Conservation (phyloP, 1,140 invertebrate genomes). For the Cotesia glomerata region DNA sequence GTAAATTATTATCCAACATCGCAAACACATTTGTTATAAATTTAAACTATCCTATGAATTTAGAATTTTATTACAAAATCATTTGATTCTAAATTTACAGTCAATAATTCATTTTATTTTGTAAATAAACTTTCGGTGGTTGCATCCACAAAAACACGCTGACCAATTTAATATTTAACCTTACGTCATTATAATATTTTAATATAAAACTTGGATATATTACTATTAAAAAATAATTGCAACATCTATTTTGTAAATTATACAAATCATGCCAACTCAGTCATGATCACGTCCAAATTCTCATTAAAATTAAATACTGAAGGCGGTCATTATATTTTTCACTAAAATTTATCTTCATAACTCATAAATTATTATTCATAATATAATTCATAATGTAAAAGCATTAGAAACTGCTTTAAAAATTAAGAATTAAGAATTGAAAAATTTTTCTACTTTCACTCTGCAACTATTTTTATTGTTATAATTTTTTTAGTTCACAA, state of each 20-base stretch:
- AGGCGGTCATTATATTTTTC: background rate
- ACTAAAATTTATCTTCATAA: too few relatives aligned
- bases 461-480: too few relatives aligned
- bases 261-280: conserved; percentile 2
- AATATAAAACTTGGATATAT: background rate
- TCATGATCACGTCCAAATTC: conserved; percentile 10
- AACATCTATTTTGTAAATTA: background rate
- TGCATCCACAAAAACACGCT: background rate
- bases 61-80: too few relatives aligned
- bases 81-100: background rate
- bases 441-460: too few relatives aligned
- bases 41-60: too few relatives aligned
- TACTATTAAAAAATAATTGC: conserved; percentile 5
- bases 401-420: too few relatives aligned
- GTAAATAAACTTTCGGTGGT: background rate
- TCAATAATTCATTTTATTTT: conserved; percentile 18
- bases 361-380: too few relatives aligned
- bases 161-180: background rate
- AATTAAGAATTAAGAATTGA: too few relatives aligned
- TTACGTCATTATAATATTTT: background rate
- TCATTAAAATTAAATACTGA: conserved; percentile 6
- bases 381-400: too few relatives aligned
- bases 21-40: too few relatives aligned
- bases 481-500: background rate
- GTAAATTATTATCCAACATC: too few relatives aligned